Evolutionary conservation across 2,113 vertebrate species (phyloP), one percentile per base, ranked within the genome.

Genomic region (Struthidea cinerea): DNA sequence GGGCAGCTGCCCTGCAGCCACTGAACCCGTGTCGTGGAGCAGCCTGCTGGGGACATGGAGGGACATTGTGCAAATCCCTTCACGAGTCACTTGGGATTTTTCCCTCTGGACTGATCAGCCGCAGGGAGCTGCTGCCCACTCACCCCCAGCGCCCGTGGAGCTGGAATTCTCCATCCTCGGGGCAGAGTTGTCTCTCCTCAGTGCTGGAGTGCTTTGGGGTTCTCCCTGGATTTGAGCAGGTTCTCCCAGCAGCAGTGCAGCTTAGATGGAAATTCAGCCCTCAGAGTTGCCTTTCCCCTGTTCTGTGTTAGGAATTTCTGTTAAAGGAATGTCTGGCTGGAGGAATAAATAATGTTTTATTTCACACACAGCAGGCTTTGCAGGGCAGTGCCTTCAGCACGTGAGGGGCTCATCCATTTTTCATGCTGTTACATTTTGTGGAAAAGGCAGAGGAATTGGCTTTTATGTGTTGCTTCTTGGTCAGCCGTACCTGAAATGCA

Each of bases 21-120:
- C 87, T 63, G 59, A 42, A 28, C 33, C 84, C 65, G 47, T 28
- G 39, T 47, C n/a, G 79, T 92, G 92, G 70, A 49, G 33, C 87
- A 73, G 20, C 47, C 39, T 44, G 80, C 41, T 50, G 50, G 42
- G 78, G 32, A n/a, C 53, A 20, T 35, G 61, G 39, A 69, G 69
- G 91, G 83, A 91, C 93, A 41, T 59, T 23, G 73, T 73, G 78
- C 78, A 79, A 53, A 95, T 91, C 89, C 94, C 94, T 88, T 52
- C 94, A 53, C 50, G 80, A 64, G 53, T 93, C 92, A 69, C 82
- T 94, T 57, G 67, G 53, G 59, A 39, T 87, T 74, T 88, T 93
- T 74, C 89, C 89, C 27, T 88, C 19, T 10, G 22, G 30, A 4
- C 65, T 95, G 87, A 37, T 74, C 9, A 16, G n/a, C 42, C 52